phyloP scores from a whole-genome alignment of 92 coral and sea anemone genomes.

The Epizoanthus scotinus region DNA sequence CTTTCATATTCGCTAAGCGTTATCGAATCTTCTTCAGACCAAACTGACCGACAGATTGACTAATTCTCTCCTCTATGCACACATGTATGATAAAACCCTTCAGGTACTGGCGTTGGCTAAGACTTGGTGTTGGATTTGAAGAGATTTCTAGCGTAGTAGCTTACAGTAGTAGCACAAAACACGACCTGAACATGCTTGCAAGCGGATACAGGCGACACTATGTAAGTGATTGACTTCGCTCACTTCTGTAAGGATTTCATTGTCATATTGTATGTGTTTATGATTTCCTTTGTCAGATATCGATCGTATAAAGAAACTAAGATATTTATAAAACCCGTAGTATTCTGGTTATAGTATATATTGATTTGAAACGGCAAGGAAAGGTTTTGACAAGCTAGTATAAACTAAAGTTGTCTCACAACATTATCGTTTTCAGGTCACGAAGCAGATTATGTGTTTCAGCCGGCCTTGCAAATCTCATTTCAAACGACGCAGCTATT shows the following conservation, averaged over 20 bases:
- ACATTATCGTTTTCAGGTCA: too few species aligned
- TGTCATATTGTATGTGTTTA: constrained; percentile 3
- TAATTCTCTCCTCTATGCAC: constrained; percentile 3
- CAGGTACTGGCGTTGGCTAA: constrained; percentile 13
- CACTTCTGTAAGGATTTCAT: not conserved
- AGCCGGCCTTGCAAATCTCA: not conserved
- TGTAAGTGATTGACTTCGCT: not conserved
- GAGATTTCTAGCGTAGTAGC: constrained; percentile 18
- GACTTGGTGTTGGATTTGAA: constrained; percentile 19
- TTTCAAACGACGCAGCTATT: not conserved
- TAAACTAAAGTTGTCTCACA: too few species aligned
- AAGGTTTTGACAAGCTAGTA: not conserved
- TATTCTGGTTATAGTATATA: not conserved
- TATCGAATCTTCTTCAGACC: not conserved
- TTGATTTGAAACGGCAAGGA: not conserved
- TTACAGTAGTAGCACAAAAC: constrained; percentile 13
- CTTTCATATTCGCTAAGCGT: not conserved
- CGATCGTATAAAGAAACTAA: not conserved
- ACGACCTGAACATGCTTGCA: constrained; percentile 17
- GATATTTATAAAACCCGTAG: not conserved
- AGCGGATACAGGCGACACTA: constrained; percentile 32
- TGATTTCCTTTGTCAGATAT: not conserved
- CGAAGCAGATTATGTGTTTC: too few species aligned
- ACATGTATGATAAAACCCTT: constrained; percentile 25
- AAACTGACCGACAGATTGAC: not conserved